phyloP scores from a whole-genome alignment of 2,113 vertebrate genomes.

The Stigmatopora argus region DNA sequence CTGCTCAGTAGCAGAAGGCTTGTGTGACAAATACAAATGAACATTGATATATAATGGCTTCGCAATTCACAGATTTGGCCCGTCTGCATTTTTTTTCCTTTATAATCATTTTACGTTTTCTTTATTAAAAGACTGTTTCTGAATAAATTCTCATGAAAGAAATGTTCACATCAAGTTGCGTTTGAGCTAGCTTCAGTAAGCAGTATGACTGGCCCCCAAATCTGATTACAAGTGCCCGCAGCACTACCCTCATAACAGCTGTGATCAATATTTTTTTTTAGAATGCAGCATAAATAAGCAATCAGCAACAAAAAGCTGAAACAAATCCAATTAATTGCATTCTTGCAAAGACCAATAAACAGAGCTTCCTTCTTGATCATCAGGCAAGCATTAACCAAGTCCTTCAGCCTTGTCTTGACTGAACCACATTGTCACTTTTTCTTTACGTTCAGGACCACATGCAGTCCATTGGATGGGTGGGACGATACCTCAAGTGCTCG shows the following conservation, averaged over 20 bases:
- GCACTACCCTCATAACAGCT: neutral
- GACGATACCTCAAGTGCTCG: constrained; percentile 51
- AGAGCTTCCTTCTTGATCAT: neutral
- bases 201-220: too few species aligned
- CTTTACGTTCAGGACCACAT: constrained; percentile 18
- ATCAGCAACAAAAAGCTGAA: neutral
- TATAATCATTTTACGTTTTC: too few species aligned
- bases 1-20: too few species aligned
- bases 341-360: neutral
- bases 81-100: too few species aligned
- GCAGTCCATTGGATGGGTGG: constrained; percentile 37
- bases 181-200: too few species aligned
- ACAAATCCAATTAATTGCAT: neutral
- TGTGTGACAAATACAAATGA: too few species aligned
- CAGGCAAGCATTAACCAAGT: neutral
- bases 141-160: too few species aligned
- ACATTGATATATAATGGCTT: too few species aligned
- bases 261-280: neutral
- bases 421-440: neutral
- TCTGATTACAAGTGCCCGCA: too few species aligned
- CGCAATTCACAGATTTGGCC: too few species aligned
- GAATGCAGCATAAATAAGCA: neutral
- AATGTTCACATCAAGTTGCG: too few species aligned
- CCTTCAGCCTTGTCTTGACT: neutral
- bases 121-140: too few species aligned